Percentiles rank a stretch among this genome's conserved stretches.
phyloP scores from a whole-genome alignment of 2,888 invertebrate genomes.

The Epinotia demarniana region DNA sequence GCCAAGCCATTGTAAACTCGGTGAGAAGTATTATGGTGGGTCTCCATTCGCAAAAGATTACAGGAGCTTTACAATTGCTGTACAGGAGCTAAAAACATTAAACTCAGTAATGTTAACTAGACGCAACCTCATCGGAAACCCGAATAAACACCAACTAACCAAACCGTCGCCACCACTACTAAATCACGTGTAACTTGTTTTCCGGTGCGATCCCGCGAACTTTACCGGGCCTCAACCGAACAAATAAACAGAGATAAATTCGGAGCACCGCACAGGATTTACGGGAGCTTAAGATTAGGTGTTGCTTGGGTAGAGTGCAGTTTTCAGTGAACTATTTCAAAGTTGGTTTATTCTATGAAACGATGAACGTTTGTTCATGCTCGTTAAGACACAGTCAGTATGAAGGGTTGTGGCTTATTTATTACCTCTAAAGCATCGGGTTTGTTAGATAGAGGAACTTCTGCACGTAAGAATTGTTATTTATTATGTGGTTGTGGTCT shows the following conservation, averaged over 20 bases:
- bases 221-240: conserved; percentile 21
- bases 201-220: conserved; percentile 15
- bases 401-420: too few species aligned
- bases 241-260: conserved; percentile 38
- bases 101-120: conserved; percentile 4
- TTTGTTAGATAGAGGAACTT: too few species aligned
- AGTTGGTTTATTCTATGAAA: background rate
- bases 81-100: background rate
- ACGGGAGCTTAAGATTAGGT: conserved; percentile 18
- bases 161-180: conserved; percentile 16
- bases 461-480: too few species aligned
- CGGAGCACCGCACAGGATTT: conserved; percentile 18
- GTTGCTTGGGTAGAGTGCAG: background rate
- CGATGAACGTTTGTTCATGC: too few species aligned
- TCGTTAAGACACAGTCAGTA: too few species aligned
- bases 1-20: too few species aligned
- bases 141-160: conserved; percentile 29
- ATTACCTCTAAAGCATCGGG: too few species aligned
- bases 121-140: conserved; percentile 13
- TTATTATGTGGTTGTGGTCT: too few species aligned
- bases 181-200: conserved; percentile 35
- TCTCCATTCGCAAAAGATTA: background rate
- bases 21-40: too few species aligned
- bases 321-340: background rate
- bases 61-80: background rate